phyloP scores from a whole-genome alignment of 2,888 invertebrate species.

The Stratiomys singularior region DNA sequence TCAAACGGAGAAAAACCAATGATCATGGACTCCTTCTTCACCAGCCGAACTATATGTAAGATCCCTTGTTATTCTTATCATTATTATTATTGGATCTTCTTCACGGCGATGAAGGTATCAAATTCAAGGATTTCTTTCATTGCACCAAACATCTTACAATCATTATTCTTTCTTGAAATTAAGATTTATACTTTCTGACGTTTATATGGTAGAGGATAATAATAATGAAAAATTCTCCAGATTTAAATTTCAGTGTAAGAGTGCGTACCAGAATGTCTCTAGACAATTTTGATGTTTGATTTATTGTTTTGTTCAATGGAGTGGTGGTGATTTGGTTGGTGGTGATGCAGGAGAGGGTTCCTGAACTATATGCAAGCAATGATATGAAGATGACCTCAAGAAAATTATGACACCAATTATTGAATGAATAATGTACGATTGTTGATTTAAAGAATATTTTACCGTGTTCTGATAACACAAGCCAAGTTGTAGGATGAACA shows the following conservation, averaged over 20 bases:
- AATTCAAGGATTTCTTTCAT: constrained; percentile 38
- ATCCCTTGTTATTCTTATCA: not conserved
- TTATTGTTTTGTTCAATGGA: not conserved
- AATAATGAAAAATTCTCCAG: constrained; percentile 38
- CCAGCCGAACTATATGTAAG: not conserved
- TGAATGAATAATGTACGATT: constrained; percentile 14
- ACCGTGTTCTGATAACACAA: not conserved
- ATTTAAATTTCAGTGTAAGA: constrained; percentile 7
- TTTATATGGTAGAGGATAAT: constrained; percentile 23
- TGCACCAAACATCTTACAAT: constrained; percentile 10
- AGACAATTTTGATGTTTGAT: constrained; percentile 1
- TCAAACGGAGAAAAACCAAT: not conserved
- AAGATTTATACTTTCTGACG: constrained; percentile 43
- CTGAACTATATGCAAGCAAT: not conserved
- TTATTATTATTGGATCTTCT: constrained; percentile 12
- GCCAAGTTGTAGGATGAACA: not conserved
- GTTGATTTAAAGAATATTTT: constrained; percentile 9
- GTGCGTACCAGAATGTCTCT: not conserved
- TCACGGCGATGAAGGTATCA: constrained; percentile 29
- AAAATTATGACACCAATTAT: constrained; percentile 33
- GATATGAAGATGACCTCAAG: constrained; percentile 9
- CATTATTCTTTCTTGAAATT: constrained; percentile 39
- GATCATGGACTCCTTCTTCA: not conserved
- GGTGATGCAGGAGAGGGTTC: not conserved
- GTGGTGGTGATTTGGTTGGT: not conserved